phyloP scores from a whole-genome alignment of 1,140 invertebrate species.

The Drosophila carrolli region DNA sequence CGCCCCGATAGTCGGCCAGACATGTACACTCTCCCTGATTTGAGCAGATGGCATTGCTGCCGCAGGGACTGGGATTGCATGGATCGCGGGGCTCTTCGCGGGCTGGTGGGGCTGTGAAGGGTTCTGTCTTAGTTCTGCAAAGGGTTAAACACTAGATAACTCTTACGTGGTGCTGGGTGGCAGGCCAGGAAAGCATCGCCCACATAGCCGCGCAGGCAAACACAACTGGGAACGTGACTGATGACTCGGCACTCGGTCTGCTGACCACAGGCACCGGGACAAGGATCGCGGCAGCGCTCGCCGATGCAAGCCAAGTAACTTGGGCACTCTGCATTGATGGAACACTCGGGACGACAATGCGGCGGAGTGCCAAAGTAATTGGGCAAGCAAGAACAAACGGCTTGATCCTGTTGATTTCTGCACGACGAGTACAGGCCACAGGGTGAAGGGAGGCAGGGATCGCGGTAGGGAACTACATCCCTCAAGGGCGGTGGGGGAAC shows the following conservation, averaged over 20 bases:
- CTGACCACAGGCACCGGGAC: conserved; percentile 90
- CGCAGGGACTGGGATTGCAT: conserved; percentile 78
- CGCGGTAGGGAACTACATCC: conserved; percentile 52
- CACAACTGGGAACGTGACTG: conserved; percentile 93
- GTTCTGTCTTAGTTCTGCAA: background rate
- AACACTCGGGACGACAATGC: conserved; percentile 91
- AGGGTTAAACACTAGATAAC: background rate
- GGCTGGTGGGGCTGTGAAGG: conserved; percentile 52
- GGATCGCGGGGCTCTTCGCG: conserved; percentile 86
- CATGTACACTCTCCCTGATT: conserved; percentile 90
- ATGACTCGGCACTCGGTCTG: conserved; percentile 93
- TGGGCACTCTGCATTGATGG: conserved; percentile 90
- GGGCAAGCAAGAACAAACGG: conserved; percentile 91
- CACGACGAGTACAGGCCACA: conserved; percentile 93
- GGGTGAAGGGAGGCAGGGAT: conserved; percentile 90
- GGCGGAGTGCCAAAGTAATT: conserved; percentile 91
- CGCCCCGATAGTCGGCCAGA: conserved; percentile 87
- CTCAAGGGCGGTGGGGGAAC: conserved; percentile 74
- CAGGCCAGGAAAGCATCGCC: conserved; percentile 93
- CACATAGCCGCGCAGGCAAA: conserved; percentile 89
- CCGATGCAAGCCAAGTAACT: conserved; percentile 88
- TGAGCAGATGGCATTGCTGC: conserved; percentile 89
- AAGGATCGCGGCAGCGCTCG: conserved; percentile 90
- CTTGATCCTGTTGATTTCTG: conserved; percentile 88
- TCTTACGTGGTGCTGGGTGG: conserved; percentile 83